A percentile compares a stretch with the other conserved stretches of the same genome.
Evolutionary conservation across 2,113 vertebrate genomes (phyloP).

Genomic region (Sinosuthora webbiana): DNA sequence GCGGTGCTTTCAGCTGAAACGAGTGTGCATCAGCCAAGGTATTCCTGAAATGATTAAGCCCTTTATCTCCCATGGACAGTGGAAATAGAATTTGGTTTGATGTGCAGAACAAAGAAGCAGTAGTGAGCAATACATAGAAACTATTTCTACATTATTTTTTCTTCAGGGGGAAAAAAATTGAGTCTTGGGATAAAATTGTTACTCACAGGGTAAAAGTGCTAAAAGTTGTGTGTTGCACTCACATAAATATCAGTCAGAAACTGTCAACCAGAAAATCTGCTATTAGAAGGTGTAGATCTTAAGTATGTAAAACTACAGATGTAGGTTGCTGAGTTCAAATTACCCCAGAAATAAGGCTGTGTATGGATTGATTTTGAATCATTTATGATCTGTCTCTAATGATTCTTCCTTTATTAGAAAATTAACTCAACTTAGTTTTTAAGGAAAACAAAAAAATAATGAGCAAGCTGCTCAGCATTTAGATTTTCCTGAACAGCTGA

Average conservation of each 20-base stretch:
- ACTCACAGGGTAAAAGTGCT: neutral
- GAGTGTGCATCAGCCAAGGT: neutral
- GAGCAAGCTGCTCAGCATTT: neutral
- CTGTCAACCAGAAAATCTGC: neutral
- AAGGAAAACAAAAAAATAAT: neutral
- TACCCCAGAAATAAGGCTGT: neutral
- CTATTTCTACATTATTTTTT: neutral
- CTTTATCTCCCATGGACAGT: neutral
- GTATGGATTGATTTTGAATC: neutral
- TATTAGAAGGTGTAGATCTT: neutral
- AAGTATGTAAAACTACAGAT: neutral
- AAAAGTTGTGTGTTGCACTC: neutral
- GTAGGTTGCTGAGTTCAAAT: neutral
- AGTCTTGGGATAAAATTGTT: neutral
- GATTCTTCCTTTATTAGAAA: neutral
- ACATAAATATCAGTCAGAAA: neutral
- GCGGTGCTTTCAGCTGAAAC: neutral
- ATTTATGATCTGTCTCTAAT: neutral
- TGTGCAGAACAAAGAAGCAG: neutral
- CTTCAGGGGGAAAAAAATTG: accelerated
- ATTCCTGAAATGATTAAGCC: neutral
- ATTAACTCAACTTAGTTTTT: neutral
- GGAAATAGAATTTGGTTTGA: neutral
- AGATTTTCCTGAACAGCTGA: neutral
- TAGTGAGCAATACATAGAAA: neutral